Conservation (phyloP, 2,797 vertebrate species). For the Echeneis naucrates region DNA sequence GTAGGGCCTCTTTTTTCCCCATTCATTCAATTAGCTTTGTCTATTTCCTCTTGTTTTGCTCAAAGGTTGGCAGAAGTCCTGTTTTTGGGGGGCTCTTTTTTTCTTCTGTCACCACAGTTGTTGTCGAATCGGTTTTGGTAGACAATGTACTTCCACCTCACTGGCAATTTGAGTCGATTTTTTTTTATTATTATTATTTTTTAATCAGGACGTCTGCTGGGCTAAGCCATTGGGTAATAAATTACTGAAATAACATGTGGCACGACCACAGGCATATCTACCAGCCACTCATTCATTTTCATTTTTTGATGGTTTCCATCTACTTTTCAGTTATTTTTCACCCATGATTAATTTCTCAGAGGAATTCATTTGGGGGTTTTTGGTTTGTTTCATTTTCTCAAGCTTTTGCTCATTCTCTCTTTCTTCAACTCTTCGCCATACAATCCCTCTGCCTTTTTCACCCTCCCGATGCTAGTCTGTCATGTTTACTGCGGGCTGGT, state of each 20-base stretch:
- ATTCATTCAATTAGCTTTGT: constrained; percentile 65
- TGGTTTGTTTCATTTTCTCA: constrained; percentile 8
- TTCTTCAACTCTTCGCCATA: neutral
- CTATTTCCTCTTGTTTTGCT: constrained; percentile 58
- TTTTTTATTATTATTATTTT: neutral
- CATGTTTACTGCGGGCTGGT: constrained; percentile 48
- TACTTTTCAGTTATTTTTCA: constrained; percentile 18
- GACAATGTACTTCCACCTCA: constrained; percentile 12
- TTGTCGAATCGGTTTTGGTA: constrained; percentile 39
- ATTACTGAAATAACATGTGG: constrained; percentile 28
- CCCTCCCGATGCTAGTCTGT: constrained; percentile 4
- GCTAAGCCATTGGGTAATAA: neutral
- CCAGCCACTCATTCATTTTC: neutral
- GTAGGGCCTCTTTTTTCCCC: constrained; percentile 22
- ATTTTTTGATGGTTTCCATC: constrained; percentile 15
- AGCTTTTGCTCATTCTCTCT: constrained; percentile 3
- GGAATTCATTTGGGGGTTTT: constrained; percentile 21
- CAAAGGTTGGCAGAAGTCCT: constrained; percentile 40
- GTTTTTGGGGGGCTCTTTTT: constrained; percentile 32
- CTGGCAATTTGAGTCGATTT: neutral
- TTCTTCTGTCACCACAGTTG: constrained; percentile 39
- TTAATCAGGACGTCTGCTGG: neutral
- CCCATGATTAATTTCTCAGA: constrained; percentile 17
- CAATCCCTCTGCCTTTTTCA: neutral
- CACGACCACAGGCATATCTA: constrained; percentile 29